Percentiles rank a stretch among this genome's conserved stretches.
These are phyloP conservation scores for Drosophila falleni DNA, from an alignment of 2,888 invertebrate genomes.

Conservation along the genomic window DNA sequence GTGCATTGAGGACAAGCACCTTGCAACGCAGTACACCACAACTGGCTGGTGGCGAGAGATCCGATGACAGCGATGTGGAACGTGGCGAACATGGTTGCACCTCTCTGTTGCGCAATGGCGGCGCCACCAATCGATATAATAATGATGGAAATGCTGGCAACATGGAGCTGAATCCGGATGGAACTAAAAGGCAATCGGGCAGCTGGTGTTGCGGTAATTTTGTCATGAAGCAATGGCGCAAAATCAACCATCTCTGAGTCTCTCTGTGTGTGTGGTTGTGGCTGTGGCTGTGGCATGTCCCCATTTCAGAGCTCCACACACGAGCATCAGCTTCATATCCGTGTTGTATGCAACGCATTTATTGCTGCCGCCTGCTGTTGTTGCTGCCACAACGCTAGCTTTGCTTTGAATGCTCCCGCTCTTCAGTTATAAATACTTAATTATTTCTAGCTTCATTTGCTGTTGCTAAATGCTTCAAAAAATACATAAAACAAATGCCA, in stretches of 20 bases:
- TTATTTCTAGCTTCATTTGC: slow-evolving; percentile 53
- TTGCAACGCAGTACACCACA: slow-evolving; percentile 85
- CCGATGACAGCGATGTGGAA: slow-evolving; percentile 76
- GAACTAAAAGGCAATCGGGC: slow-evolving; percentile 83
- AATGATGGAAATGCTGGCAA: slow-evolving; percentile 14
- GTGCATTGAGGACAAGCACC: slow-evolving; percentile 78
- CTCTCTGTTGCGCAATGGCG: slow-evolving; percentile 51
- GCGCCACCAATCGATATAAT: slow-evolving; percentile 1
- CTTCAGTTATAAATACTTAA: slow-evolving; percentile 19
- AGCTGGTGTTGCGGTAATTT: slow-evolving; percentile 92
- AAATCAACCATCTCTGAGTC: slow-evolving; percentile 90
- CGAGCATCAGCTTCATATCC: slow-evolving; percentile 29
- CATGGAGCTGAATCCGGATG: slow-evolving; percentile 69
- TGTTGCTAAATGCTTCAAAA: slow-evolving; percentile 51
- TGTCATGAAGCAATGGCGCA: slow-evolving; percentile 91
- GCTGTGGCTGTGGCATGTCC: slow-evolving; percentile 47
- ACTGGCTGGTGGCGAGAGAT: slow-evolving; percentile 69
- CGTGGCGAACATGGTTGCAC: slow-evolving; percentile 51
- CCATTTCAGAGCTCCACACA: slow-evolving; percentile 31
- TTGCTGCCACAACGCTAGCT: slow-evolving; percentile 53
- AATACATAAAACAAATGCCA: slow-evolving; percentile 20
- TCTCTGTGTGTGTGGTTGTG: slow-evolving; percentile 10
- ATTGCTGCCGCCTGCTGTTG: slow-evolving; percentile 53
- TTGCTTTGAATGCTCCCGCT: slow-evolving; percentile 71
- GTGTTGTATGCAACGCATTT: slow-evolving; percentile 18